Evolutionary conservation across 2,888 invertebrate species (phyloP), one percentile per base, ranked within the genome.

Genomic region (Psylliodes chrysocephalus): DNA sequence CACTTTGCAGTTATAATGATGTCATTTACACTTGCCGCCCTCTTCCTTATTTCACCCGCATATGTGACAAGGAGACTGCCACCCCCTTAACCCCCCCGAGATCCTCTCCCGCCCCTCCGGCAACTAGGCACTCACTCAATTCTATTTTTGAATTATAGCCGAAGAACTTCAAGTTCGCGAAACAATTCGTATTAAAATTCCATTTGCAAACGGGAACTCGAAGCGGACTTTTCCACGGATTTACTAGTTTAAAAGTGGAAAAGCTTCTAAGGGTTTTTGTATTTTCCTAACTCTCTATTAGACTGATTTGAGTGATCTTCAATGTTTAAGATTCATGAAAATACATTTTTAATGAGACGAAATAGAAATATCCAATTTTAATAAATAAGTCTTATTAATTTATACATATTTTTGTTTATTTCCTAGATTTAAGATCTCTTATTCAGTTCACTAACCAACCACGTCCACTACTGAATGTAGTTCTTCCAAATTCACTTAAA

Each of bases 1-100:
- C 82, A 82, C 82, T 83, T 82, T 82, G 82, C 82, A 82, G 82
- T 82, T 82, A 83, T 83, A 83, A 83, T 83, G 82, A 83, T 83
- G 83, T 82, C 83, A 83, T 83, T 83, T 83, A 82, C 83, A 83
- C 83, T 82, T 81, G 82, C 81, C 80, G 79, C 80, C 80, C 80
- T 78, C 73, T 78, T 81, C 79, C 80, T 79, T 79, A 79, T 79
- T 78, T 79, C 78, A 76, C 77, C 78, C 78, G 77, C 79, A 78
- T 80, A 78, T 81, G 79, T 80, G 79, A 74, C 72, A 63, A 64
- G 57, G 64, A 70, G 57, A 53, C 57, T 49, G 69, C 74, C 67
- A 60, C 63, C 47, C 64, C 61, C 67, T 67, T 59, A 53, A 51
- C 66, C 55, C 64, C 67, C 66, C 55, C 44, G 64, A 53, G 30